Conservation (phyloP, 2,113 vertebrate genomes). For the Diphyllodes magnificus region DNA sequence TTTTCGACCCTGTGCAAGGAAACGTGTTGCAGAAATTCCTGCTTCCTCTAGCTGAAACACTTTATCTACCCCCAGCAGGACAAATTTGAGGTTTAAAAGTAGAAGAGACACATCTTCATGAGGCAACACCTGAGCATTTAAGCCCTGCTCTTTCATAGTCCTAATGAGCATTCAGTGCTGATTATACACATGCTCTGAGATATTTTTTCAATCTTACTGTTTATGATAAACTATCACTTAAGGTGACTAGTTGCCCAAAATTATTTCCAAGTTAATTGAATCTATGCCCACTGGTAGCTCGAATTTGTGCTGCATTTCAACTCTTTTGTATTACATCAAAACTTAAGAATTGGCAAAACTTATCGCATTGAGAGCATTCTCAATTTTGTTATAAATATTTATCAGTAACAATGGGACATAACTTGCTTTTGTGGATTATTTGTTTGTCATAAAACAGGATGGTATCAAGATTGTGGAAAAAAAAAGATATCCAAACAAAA, state of each 20-base stretch:
- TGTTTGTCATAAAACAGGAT: neutral
- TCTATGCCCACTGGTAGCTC: neutral
- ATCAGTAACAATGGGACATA: neutral
- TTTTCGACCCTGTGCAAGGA: neutral
- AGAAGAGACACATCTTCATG: neutral
- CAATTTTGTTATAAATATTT: neutral
- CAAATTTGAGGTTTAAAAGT: neutral
- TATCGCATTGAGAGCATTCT: neutral
- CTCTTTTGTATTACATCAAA: neutral
- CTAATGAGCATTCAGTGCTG: neutral
- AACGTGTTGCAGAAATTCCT: neutral
- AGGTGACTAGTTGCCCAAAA: neutral
- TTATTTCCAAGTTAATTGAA: neutral
- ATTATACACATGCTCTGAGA: neutral
- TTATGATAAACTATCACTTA: neutral
- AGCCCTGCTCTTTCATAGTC: neutral
- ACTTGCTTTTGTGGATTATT: neutral
- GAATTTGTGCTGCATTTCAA: neutral
- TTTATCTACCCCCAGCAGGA: neutral
- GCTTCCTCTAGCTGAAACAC: neutral
- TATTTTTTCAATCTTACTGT: neutral
- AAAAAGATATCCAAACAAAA: neutral
- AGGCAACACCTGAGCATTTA: neutral
- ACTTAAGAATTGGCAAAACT: neutral
- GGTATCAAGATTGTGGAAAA: neutral